These are phyloP conservation scores for Melanophora roralis DNA, from an alignment of 2,888 invertebrate species.

Conservation along the genomic window DNA sequence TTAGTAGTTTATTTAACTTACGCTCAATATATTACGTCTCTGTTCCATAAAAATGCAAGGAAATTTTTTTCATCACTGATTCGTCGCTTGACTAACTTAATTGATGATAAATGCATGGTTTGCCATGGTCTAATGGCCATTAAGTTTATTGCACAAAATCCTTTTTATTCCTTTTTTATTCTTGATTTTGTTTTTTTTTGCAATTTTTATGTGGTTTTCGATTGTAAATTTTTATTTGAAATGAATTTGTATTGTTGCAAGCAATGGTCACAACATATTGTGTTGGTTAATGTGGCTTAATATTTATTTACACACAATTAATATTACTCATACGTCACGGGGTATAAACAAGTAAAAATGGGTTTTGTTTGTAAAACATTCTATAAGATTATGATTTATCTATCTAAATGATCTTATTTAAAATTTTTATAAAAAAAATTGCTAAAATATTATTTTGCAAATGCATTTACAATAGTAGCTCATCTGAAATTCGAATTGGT, in stretches of 20 bases:
- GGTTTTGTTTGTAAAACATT: no score
- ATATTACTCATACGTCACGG: slow-evolving; percentile 27
- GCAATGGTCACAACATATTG: background rate
- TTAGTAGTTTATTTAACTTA: no score
- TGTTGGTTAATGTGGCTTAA: background rate
- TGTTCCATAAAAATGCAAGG: slow-evolving; percentile 1
- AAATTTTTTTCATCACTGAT: slow-evolving; percentile 23
- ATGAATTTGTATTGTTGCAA: slow-evolving; percentile 12
- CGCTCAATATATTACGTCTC: background rate
- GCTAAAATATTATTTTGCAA: no score
- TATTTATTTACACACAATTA: slow-evolving; percentile 22
- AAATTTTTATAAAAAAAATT: no score
- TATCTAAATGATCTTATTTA: no score
- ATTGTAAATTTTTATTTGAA: slow-evolving; percentile 50
- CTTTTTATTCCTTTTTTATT: background rate
- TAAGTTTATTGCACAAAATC: slow-evolving; percentile 37
- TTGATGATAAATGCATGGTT: slow-evolving; percentile 52
- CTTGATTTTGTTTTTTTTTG: slow-evolving; percentile 19
- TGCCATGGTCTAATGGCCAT: slow-evolving; percentile 44
- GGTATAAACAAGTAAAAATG: background rate
- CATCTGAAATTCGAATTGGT: no score
- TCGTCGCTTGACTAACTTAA: slow-evolving; percentile 45
- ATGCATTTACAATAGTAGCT: no score
- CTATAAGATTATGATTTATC: no score
- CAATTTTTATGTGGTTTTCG: slow-evolving; percentile 49